A percentile compares a stretch with the other conserved stretches of the same genome.
phyloP scores from a whole-genome alignment of 2,113 vertebrate genomes.

The Pitta sordida region DNA sequence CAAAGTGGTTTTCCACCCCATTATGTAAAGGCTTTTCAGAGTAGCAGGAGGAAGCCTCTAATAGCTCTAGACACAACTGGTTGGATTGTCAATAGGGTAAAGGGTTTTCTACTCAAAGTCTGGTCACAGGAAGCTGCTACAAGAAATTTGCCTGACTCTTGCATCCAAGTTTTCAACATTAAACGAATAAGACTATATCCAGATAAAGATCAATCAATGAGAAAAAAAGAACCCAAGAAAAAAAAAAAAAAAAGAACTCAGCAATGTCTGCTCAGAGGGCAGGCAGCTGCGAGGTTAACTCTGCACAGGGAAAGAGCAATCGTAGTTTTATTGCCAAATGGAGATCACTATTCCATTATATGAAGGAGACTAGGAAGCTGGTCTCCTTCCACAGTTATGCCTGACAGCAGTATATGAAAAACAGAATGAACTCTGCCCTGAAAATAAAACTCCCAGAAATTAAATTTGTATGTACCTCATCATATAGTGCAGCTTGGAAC shows the following conservation, averaged over 20 bases:
- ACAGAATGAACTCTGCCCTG: neutral
- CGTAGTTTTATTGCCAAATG: neutral
- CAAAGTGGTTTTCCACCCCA: constrained; percentile 9
- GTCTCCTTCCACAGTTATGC: neutral
- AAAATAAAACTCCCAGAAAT: neutral
- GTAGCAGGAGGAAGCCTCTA: constrained; percentile 1
- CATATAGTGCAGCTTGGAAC: neutral
- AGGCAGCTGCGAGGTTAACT: neutral
- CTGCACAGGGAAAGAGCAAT: neutral
- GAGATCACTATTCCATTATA: neutral
- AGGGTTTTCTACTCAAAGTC: neutral
- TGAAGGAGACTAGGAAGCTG: neutral
- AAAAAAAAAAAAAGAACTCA: neutral
- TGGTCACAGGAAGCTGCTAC: neutral
- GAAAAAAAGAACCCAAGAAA: neutral
- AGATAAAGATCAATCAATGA: neutral
- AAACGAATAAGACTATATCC: neutral
- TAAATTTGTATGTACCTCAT: neutral
- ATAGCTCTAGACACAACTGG: neutral
- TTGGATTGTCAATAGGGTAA: neutral
- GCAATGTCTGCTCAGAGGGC: neutral
- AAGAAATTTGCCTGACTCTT: neutral
- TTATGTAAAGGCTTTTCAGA: constrained; percentile 37
- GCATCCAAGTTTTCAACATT: neutral
- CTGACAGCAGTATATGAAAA: neutral